Conservation (phyloP, 1,140 invertebrate genomes). For the Drosophila bifasciata region DNA sequence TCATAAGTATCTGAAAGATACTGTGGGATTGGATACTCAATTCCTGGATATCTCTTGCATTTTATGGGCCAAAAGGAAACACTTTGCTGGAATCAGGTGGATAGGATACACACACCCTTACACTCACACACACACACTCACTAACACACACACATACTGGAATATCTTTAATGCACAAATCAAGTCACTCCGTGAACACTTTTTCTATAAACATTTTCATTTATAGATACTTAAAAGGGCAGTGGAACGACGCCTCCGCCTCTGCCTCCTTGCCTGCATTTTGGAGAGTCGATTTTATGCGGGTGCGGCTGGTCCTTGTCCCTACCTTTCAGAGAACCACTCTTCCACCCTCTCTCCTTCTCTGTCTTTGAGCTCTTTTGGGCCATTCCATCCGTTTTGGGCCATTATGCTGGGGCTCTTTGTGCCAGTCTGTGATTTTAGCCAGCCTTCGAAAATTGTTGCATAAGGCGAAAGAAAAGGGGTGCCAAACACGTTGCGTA, state of each 20-base stretch:
- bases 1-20: slow-evolving; percentile 56
- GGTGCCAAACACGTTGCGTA: slow-evolving; percentile 46
- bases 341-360: background rate
- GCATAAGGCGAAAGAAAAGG: slow-evolving; percentile 63
- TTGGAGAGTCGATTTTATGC: slow-evolving; percentile 69
- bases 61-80: slow-evolving; percentile 59
- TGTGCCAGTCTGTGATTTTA: slow-evolving; percentile 61
- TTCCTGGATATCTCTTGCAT: slow-evolving; percentile 57
- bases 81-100: slow-evolving; percentile 44
- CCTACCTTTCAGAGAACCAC: background rate
- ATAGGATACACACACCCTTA: slow-evolving; percentile 31
- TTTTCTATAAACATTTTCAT: slow-evolving; percentile 81
- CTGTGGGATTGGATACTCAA: slow-evolving; percentile 7
- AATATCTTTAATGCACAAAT: slow-evolving; percentile 78
- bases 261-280: slow-evolving; percentile 56
- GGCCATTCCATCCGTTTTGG: slow-evolving; percentile 34
- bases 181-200: slow-evolving; percentile 69
- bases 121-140: background rate
- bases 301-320: slow-evolving; percentile 26
- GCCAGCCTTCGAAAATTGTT: slow-evolving; percentile 63
- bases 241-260: too few species aligned
- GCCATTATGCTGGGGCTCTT: slow-evolving; percentile 63
- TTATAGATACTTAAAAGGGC: slow-evolving; percentile 79
- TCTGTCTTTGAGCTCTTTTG: background rate
- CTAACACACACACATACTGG: background rate